Evolutionary conservation across 1,140 invertebrate species (phyloP).

Genomic region (Formica selysi): DNA sequence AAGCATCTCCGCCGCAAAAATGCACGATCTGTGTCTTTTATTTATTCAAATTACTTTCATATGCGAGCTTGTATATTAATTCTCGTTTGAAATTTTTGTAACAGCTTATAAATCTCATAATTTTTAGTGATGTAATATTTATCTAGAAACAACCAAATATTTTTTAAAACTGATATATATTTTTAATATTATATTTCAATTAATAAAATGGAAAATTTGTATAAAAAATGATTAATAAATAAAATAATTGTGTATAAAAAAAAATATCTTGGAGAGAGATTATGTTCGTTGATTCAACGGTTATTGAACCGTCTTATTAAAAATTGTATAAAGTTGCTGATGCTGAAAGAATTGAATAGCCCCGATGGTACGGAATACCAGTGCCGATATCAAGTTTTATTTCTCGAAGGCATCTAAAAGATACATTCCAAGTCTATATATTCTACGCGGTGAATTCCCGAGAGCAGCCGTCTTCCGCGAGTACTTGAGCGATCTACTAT

Average conservation of each 20-base stretch:
- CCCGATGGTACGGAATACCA: background rate
- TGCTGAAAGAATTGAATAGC: background rate
- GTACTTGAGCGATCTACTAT: slow-evolving; percentile 68
- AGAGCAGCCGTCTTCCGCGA: slow-evolving; percentile 67
- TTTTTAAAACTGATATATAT: background rate
- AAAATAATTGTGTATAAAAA: background rate
- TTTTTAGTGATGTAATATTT: background rate
- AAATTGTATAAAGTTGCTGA: background rate
- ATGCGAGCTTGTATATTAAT: background rate
- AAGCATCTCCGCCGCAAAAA: background rate
- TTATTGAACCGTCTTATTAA: background rate
- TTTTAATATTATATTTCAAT: too few species aligned
- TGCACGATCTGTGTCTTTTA: slow-evolving; percentile 10
- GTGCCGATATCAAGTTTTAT: slow-evolving; percentile 8
- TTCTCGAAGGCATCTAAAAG: slow-evolving; percentile 11
- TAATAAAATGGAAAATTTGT: too few species aligned
- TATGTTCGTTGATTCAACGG: background rate
- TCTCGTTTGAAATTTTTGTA: background rate
- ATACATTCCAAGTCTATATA: slow-evolving; percentile 64
- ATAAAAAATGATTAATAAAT: background rate
- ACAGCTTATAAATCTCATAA: background rate
- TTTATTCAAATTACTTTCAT: slow-evolving; percentile 19
- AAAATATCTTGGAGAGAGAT: background rate
- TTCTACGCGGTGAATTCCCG: slow-evolving; percentile 56
- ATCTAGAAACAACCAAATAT: too few species aligned